Evolutionary conservation across 2,797 vertebrate genomes (phyloP), one percentile per base, ranked within the genome.

Genomic region (Rhynchonycteris naso): DNA sequence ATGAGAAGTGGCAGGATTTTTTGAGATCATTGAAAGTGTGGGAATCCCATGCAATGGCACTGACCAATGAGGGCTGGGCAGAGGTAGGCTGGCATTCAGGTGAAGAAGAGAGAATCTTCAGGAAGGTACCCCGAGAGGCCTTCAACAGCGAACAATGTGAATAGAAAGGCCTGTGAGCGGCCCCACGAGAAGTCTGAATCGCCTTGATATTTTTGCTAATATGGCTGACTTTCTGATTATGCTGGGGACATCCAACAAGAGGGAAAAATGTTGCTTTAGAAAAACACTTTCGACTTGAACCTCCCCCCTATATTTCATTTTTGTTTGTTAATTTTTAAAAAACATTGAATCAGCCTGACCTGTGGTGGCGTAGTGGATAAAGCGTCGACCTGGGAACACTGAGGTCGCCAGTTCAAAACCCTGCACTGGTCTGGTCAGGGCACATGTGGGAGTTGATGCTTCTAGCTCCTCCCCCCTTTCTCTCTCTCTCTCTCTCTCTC

Each of bases 101-200:
- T 7, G 10, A 8, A 30, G 26, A 26, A 6, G 82, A 59, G 38
- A 11, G 18, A 11, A 4, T 76, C 54, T 58, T n/a, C 4, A n/a
- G 47, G 79, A 28, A 52, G 47, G 18, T 19, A 3, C 19, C 33
- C 61, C 28, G 0, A 19, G 11, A 2, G 50, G 59, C n/a, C 71
- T n/a, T 50, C 3, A 5, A 0, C 28, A 15, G 52, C 11, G 30
- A n/a, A 5, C 26, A 2, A 0, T 26, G 0, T 18, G 69, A 26
- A 3, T 35, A 4, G 14, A 18, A 63, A 47, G 43, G 10, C 35
- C 68, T 65, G 4, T 8, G 66, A 80, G 59, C 14, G 56, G 5
- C 66, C 47, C 8, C 1, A 0, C 4, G 4, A 43, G 54, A 50
- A 69, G 19, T 22, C 10, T 35, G 79, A 68, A 33, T 68, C 33